phyloP scores from a whole-genome alignment of 2,888 invertebrate genomes.

The Neoascia interrupta region DNA sequence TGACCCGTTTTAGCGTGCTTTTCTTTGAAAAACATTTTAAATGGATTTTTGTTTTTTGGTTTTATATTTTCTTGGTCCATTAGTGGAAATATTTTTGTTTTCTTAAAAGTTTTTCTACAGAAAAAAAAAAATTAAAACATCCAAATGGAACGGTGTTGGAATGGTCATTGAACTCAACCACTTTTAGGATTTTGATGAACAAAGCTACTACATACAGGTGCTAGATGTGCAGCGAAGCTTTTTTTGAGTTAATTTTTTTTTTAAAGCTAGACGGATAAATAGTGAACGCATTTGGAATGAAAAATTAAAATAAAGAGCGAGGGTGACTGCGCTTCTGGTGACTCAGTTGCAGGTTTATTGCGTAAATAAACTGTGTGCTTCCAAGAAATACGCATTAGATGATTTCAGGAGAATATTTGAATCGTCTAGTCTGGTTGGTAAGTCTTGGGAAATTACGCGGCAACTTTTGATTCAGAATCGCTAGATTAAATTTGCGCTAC shows the following conservation, averaged over 20 bases:
- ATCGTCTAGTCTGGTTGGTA: background rate
- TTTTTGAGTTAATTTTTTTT: slow-evolving; percentile 26
- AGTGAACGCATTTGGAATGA: slow-evolving; percentile 1
- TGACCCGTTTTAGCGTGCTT: no score
- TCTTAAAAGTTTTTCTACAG: no score
- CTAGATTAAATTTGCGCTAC: no score
- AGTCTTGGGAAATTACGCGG: no score
- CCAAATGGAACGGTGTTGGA: slow-evolving; percentile 12
- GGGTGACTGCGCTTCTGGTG: slow-evolving; percentile 33
- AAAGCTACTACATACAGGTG: slow-evolving; percentile 46
- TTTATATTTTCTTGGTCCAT: background rate
- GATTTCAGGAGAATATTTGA: no score
- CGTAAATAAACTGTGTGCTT: slow-evolving; percentile 40
- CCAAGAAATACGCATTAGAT: no score
- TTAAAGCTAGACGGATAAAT: background rate
- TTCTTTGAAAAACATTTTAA: background rate
- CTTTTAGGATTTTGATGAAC: slow-evolving; percentile 62
- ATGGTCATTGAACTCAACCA: slow-evolving; percentile 66
- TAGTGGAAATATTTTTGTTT: background rate
- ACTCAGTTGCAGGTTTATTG: slow-evolving; percentile 32
- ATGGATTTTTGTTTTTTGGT: no score
- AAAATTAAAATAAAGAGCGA: slow-evolving; percentile 13
- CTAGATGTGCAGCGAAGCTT: slow-evolving; percentile 1
- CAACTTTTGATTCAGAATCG: no score
- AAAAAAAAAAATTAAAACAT: background rate